Evolutionary conservation across 2,888 invertebrate genomes (phyloP).

Genomic region (Eristalinus sepulchralis): DNA sequence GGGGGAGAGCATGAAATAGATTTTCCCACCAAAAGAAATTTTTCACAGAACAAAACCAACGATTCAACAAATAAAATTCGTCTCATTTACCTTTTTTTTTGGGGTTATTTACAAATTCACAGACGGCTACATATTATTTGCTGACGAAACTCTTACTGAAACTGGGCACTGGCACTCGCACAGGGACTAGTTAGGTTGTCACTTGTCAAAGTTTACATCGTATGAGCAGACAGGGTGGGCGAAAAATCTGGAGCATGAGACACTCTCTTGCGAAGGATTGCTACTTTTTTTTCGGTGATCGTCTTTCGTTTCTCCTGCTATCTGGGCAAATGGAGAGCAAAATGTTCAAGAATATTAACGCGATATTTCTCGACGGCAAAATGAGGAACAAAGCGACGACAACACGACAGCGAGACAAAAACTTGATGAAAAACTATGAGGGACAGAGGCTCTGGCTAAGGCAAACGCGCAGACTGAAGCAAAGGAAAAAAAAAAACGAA

Average conservation of each 20-base stretch:
- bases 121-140: constrained; percentile 38
- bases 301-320: neutral
- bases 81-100: constrained; percentile 52
- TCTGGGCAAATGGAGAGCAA: neutral
- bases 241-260: constrained; percentile 35
- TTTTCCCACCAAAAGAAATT: constrained; percentile 31
- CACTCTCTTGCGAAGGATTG: neutral
- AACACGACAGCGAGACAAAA: neutral
- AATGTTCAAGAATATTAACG: neutral
- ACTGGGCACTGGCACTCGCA: neutral
- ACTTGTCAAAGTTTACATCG: constrained; percentile 27
- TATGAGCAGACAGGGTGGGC: constrained; percentile 8
- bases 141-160: neutral
- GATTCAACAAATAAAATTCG: constrained; percentile 15
- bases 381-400: neutral
- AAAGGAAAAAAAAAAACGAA: neutral
- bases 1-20: neutral
- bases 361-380: neutral
- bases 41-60: constrained; percentile 18
- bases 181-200: constrained; percentile 18
- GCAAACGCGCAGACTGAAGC: neutral
- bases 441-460: neutral
- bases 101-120: constrained; percentile 30
- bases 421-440: neutral
- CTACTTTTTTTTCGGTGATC: neutral